These are phyloP conservation scores for Brachionichthys hirsutus DNA, from an alignment of 2,113 vertebrate species.

Conservation along the genomic window DNA sequence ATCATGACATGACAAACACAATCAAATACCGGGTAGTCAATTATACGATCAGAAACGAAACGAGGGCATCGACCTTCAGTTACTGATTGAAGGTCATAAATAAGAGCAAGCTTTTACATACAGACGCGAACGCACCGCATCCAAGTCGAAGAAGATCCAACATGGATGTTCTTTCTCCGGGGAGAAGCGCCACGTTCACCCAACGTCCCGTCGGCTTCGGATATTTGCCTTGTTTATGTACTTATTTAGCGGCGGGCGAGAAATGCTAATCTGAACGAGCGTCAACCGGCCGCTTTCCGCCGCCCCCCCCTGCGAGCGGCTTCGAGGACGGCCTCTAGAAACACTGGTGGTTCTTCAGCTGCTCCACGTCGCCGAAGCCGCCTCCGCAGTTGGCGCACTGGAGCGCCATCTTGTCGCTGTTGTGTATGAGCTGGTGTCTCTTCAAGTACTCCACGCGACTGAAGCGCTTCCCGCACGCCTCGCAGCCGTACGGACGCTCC, in stretches of 20 bases:
- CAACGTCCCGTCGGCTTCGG: constrained; percentile 15
- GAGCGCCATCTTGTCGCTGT: constrained; percentile 68
- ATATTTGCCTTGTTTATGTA: constrained; percentile 5
- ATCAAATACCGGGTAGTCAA: constrained; percentile 61
- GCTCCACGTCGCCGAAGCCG: constrained; percentile 77
- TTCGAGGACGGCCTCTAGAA: constrained; percentile 59
- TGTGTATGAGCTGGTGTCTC: constrained; percentile 81
- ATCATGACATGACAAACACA: constrained; percentile 47
- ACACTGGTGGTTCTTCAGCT: constrained; percentile 78
- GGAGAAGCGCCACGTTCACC: constrained; percentile 19
- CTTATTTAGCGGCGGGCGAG: neutral
- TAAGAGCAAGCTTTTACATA: constrained; percentile 49
- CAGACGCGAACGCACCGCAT: constrained; percentile 29
- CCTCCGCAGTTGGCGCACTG: constrained; percentile 81
- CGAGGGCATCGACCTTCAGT: constrained; percentile 26
- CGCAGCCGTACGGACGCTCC: constrained; percentile 83
- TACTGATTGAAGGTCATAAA: constrained; percentile 52
- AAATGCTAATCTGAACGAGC: constrained; percentile 9
- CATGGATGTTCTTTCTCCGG: constrained; percentile 3
- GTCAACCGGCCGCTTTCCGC: constrained; percentile 28
- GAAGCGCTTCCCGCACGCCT: constrained; percentile 85
- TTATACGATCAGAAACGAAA: constrained; percentile 34
- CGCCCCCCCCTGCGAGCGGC: too few relatives aligned
- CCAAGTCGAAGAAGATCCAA: constrained; percentile 20
- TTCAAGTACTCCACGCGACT: constrained; percentile 83